Percentiles rank a stretch among this genome's conserved stretches.
Conservation (phyloP, 2,888 invertebrate genomes). For the Lucinisca nassula region DNA sequence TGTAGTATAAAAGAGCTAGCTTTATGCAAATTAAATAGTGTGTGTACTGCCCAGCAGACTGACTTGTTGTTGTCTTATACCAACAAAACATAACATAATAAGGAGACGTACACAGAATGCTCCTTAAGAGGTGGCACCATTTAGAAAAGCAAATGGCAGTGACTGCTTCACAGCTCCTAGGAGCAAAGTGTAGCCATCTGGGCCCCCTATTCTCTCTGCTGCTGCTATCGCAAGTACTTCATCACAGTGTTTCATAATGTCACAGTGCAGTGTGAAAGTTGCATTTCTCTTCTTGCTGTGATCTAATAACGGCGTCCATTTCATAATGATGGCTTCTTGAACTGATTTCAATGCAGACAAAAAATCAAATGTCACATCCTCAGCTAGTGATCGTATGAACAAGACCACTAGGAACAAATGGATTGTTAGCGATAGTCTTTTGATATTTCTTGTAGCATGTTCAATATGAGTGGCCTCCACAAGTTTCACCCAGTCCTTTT, state of each 20-base stretch:
- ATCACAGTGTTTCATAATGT: constrained; percentile 49
- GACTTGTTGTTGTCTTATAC: too few species aligned
- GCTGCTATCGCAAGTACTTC: constrained; percentile 36
- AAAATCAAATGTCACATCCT: not conserved
- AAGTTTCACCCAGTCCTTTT: too few species aligned
- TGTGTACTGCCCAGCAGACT: too few species aligned
- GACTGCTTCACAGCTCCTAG: constrained; percentile 47
- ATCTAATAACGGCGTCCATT: not conserved
- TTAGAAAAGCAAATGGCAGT: constrained; percentile 59
- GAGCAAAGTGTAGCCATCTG: constrained; percentile 28
- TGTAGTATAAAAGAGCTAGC: too few species aligned
- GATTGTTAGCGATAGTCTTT: not conserved
- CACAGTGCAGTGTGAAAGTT: constrained; percentile 30
- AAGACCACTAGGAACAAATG: not conserved
- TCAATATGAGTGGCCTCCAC: too few species aligned
- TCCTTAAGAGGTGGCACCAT: constrained; percentile 59
- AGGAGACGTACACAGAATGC: constrained; percentile 36
- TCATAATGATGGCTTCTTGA: not conserved
- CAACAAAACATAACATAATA: too few species aligned
- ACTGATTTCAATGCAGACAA: not conserved
- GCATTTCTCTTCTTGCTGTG: not conserved
- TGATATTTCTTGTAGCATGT: not conserved
- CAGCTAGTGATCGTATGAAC: not conserved
- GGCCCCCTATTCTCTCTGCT: constrained; percentile 38
- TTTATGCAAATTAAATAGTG: too few species aligned